These are phyloP conservation scores for Calameuta pallipes DNA, from an alignment of 2,888 invertebrate species.

Conservation along the genomic window DNA sequence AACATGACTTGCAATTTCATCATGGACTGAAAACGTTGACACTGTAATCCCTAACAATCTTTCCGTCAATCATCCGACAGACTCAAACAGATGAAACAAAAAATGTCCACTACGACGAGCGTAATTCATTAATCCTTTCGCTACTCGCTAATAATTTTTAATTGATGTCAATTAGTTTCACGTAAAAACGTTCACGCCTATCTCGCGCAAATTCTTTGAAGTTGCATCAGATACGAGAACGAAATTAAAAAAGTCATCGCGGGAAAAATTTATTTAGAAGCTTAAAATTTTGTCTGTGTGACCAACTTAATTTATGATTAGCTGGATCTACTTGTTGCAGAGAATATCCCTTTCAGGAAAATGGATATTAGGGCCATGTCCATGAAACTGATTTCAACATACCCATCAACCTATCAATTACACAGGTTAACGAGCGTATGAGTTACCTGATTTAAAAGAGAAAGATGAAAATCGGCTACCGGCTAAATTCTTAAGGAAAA, in stretches of 20 bases:
- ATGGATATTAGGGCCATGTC: background rate
- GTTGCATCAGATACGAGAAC: background rate
- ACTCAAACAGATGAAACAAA: background rate
- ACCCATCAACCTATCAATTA: background rate
- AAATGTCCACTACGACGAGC: background rate
- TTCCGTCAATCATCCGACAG: background rate
- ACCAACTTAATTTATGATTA: too few species aligned
- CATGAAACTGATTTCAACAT: background rate
- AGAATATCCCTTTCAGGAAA: background rate
- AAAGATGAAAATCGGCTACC: background rate
- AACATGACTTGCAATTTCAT: background rate
- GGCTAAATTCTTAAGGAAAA: background rate
- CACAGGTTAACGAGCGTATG: background rate
- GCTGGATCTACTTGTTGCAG: too few species aligned
- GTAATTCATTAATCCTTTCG: background rate
- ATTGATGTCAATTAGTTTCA: background rate
- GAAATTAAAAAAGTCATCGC: background rate
- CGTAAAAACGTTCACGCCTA: background rate
- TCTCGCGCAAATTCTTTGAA: background rate
- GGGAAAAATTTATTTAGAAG: background rate
- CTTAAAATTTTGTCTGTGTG: too few species aligned
- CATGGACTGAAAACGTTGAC: background rate
- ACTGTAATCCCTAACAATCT: background rate
- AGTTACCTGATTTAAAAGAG: background rate
- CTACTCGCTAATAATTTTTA: background rate